These are phyloP conservation scores for Xanthia togata DNA, from an alignment of 2,888 invertebrate species.

Conservation along the genomic window DNA sequence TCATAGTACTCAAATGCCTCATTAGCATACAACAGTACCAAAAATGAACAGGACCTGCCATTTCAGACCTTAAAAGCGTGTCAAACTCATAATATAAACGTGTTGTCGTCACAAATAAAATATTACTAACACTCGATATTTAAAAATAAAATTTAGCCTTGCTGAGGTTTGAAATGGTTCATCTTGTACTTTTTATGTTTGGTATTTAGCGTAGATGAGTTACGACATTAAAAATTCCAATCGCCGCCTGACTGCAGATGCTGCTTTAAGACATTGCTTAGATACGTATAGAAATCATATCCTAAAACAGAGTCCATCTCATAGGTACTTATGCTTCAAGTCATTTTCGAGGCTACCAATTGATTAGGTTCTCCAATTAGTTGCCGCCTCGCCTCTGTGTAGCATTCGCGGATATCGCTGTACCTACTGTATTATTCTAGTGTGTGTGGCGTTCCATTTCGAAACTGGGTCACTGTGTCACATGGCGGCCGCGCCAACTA, in stretches of 20 bases:
- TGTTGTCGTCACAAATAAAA: conserved; percentile 15
- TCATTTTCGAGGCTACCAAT: conserved; percentile 63
- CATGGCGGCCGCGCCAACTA: conserved; percentile 86
- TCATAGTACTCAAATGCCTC: conserved; percentile 69
- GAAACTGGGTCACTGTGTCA: conserved; percentile 89
- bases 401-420: conserved; percentile 76
- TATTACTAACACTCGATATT: not conserved
- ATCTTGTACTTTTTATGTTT: not conserved
- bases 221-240: not conserved
- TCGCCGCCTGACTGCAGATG: not conserved
- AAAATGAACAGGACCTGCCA: conserved; percentile 64
- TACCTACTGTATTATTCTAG: conserved; percentile 80
- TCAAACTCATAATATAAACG: too few relatives aligned
- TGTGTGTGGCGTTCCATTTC: conserved; percentile 89
- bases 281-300: not conserved
- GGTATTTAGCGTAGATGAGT: not conserved
- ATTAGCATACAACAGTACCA: conserved; percentile 76
- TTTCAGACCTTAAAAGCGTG: conserved; percentile 69
- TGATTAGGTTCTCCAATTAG: conserved; percentile 75
- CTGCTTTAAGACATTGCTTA: conserved; percentile 45
- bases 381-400: conserved; percentile 68
- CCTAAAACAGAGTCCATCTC: not conserved
- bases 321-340: conserved; percentile 7
- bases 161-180: not conserved
- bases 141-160: not conserved